phyloP scores from a whole-genome alignment of 1,140 invertebrate species.

The Diorhabda elongata region DNA sequence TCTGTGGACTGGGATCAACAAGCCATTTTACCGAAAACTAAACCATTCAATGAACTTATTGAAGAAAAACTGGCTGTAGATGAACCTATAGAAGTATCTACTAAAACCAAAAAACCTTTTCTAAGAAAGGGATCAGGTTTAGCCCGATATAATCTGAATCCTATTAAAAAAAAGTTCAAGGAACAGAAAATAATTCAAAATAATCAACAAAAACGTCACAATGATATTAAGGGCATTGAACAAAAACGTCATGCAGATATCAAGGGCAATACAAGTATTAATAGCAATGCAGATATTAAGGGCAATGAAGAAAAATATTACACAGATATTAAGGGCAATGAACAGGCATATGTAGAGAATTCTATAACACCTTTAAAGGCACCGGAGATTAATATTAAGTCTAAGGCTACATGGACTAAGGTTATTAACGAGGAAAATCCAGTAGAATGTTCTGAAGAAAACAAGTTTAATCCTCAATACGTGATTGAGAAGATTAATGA shows the following conservation, averaged over 20 bases:
- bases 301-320: not conserved
- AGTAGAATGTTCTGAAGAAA: not conserved
- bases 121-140: slow-evolving; percentile 41
- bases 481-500: slow-evolving; percentile 18
- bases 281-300: not conserved
- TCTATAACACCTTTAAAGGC: slow-evolving; percentile 34
- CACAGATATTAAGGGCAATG: too few relatives aligned
- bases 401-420: slow-evolving; percentile 36
- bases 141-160: slow-evolving; percentile 35
- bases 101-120: slow-evolving; percentile 39
- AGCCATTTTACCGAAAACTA: slow-evolving; percentile 24
- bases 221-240: too few relatives aligned
- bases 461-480: not conserved
- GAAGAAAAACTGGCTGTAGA: slow-evolving; percentile 32
- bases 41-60: slow-evolving; percentile 30
- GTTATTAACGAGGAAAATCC: slow-evolving; percentile 7
- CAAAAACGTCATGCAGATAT: too few relatives aligned
- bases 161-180: slow-evolving; percentile 3
- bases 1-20: slow-evolving; percentile 26
- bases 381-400: slow-evolving; percentile 31
- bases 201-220: too few relatives aligned
- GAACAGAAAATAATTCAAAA: not conserved
- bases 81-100: slow-evolving; percentile 7
- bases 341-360: not conserved
- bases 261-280: too few relatives aligned